phyloP scores from a whole-genome alignment of 1,140 invertebrate genomes.

The Melanaphis sacchari region DNA sequence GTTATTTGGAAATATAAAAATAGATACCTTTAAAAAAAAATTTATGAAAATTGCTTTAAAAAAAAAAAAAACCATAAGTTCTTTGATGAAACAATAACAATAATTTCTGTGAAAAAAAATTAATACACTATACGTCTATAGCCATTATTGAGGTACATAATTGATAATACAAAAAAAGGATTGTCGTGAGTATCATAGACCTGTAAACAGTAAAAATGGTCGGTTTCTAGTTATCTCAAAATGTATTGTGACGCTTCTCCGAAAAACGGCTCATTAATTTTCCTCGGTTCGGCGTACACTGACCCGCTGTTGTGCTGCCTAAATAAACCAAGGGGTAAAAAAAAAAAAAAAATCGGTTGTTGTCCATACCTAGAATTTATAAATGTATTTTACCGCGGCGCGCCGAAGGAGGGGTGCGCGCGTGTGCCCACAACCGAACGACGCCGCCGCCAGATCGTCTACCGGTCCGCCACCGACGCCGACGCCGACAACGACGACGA shows the following conservation, averaged over 20 bases:
- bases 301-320: background rate
- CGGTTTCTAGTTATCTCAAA: background rate
- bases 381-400: background rate
- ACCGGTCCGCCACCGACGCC: background rate
- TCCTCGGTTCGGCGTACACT: background rate
- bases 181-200: too few species aligned
- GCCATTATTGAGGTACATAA: background rate
- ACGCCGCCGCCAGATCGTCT: slow-evolving; percentile 37
- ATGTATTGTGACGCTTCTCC: background rate
- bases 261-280: background rate
- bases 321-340: background rate
- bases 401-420: background rate
- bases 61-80: background rate
- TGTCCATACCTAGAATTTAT: background rate
- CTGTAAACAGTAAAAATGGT: background rate
- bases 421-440: background rate
- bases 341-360: background rate
- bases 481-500: background rate
- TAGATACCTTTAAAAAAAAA: background rate
- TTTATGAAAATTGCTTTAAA: background rate
- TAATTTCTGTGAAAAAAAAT: background rate
- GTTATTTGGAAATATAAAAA: background rate
- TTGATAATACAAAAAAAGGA: background rate
- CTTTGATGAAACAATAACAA: background rate
- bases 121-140: background rate